Conservation (phyloP, 2,113 vertebrate genomes). For the Sitta europaea region DNA sequence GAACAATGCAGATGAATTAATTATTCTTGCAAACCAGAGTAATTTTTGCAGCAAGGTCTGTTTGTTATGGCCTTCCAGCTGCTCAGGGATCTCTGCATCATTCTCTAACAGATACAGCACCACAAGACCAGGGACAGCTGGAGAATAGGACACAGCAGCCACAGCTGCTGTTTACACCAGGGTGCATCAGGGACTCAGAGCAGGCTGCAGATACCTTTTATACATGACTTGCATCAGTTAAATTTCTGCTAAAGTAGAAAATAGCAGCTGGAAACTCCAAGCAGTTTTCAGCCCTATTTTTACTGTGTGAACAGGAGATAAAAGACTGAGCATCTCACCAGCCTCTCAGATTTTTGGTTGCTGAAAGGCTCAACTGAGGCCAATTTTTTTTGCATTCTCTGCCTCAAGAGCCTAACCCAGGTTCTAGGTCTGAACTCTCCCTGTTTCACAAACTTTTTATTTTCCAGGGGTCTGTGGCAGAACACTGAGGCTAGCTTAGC, state of each 20-base stretch:
- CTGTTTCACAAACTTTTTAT: background rate
- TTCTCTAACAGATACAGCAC: background rate
- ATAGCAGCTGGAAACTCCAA: background rate
- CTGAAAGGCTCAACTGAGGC: background rate
- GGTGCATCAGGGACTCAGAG: background rate
- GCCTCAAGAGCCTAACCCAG: background rate
- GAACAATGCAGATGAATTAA: background rate
- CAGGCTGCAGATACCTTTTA: background rate
- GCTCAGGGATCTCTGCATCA: background rate
- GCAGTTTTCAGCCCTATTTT: background rate
- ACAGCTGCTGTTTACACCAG: background rate
- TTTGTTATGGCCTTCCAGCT: background rate
- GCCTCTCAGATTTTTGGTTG: background rate
- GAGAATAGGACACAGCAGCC: background rate
- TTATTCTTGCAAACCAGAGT: background rate
- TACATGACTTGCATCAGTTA: background rate
- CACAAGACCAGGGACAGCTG: background rate
- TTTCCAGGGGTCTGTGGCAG: background rate
- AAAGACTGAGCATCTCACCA: background rate
- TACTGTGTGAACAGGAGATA: background rate
- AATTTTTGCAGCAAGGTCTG: background rate
- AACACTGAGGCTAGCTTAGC: background rate
- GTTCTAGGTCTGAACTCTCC: background rate
- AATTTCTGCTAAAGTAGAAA: background rate
- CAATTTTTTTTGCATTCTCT: background rate